Evolutionary conservation across 2,888 invertebrate genomes (phyloP), one percentile per base, ranked within the genome.

Genomic region (Physocephala rufipes): DNA sequence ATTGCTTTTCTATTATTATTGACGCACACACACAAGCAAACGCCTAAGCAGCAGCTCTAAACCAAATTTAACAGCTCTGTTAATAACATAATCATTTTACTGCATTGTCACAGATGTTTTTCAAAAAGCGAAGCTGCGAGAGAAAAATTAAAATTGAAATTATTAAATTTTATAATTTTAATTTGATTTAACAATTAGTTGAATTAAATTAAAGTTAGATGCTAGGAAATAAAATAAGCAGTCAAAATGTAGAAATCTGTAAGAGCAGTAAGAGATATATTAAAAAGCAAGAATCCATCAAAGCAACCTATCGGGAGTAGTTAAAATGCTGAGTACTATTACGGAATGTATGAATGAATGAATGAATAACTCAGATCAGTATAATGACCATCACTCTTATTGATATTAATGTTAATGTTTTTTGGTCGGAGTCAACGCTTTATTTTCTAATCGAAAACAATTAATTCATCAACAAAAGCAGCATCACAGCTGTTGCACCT

Each of bases 381-480:
- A 43, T n/a, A 19, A n/a, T 21, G 15, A 65, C 16, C 53, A 53
- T 28, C 43, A 21, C 26, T 36, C 30, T 36, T 47, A 13, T 15
- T 28, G 61, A 16, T 61, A 13, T 51, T 24, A 28, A 16, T 65
- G 26, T 26, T 2, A 15, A 28, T 16, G 24, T 7, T 59, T 3
- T 43, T 43, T 21, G 19, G 19, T 62, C 21, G 62, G 24, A 45
- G 62, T 62, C 21, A n/a, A 30, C n/a, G 19, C 45, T 47, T 63
- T 43, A 53, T 55, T 55, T 53, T 62, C 43, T 70, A 58, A 70
- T 70, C 58, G 64, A 21, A 30, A 47, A 64, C 58, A 64, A 58
- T 53, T 61, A 61, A 51, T 62, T 53, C n/a, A 55, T 5, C 55
- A 53, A 43, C 9, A 16, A 19, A 4, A 2, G 45, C 36, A 21